phyloP scores from a whole-genome alignment of 2,797 vertebrate genomes.

The Intellagama lesueurii region DNA sequence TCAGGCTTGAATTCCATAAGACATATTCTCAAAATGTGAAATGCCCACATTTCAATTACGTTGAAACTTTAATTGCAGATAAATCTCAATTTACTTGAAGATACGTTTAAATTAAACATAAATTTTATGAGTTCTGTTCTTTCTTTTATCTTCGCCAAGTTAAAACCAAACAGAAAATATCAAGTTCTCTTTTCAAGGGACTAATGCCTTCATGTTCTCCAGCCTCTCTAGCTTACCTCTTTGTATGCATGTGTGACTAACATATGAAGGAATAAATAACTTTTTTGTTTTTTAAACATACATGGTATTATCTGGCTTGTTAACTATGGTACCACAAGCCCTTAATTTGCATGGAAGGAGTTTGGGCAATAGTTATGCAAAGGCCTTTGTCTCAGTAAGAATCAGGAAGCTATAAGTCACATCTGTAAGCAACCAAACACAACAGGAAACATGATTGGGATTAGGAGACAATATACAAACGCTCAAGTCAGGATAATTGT shows the following conservation, averaged over 20 bases:
- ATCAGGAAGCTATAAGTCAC: too few relatives aligned
- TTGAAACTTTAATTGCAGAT: too few relatives aligned
- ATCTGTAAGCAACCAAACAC: too few relatives aligned
- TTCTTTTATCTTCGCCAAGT: background rate
- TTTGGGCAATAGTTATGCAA: background rate
- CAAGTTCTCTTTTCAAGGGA: background rate
- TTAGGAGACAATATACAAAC: too few relatives aligned
- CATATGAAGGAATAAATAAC: background rate
- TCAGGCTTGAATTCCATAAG: background rate
- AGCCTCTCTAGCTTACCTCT: background rate
- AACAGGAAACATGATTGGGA: too few relatives aligned
- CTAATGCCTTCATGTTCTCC: conserved; percentile 20
- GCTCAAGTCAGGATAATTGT: too few relatives aligned
- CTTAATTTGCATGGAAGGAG: background rate
- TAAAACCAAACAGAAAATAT: background rate
- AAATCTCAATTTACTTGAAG: background rate
- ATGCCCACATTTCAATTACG: background rate
- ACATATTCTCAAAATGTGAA: background rate
- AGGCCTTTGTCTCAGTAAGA: too few relatives aligned
- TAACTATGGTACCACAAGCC: background rate
- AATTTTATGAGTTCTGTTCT: too few relatives aligned
- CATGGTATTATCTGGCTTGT: background rate
- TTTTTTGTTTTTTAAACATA: background rate
- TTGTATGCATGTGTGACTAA: background rate
- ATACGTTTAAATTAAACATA: background rate